Evolutionary conservation across 2,113 vertebrate genomes (phyloP).

Genomic region (Neodontobutis hainanensis): DNA sequence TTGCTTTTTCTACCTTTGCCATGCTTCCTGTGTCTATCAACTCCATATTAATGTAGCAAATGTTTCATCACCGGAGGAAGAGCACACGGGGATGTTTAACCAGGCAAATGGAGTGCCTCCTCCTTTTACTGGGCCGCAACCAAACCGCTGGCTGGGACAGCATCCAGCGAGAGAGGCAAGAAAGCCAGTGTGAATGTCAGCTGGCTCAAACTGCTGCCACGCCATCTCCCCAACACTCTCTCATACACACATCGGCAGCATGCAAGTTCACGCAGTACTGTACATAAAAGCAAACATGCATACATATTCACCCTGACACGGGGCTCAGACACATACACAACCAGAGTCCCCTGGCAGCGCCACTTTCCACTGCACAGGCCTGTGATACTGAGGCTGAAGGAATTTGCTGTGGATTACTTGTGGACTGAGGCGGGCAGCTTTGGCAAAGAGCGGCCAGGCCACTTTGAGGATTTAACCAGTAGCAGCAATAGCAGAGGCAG

Average conservation of each 20-base stretch:
- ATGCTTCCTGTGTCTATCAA: slow-evolving; percentile 34
- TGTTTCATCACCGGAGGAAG: slow-evolving; percentile 63
- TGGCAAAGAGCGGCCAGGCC: slow-evolving; percentile 65
- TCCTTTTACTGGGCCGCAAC: slow-evolving; percentile 63
- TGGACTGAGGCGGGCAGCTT: slow-evolving; percentile 77
- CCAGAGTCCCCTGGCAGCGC: slow-evolving; percentile 60
- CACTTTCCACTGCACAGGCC: slow-evolving; percentile 57
- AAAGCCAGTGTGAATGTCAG: slow-evolving; percentile 74
- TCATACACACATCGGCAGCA: slow-evolving; percentile 12
- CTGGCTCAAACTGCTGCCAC: slow-evolving; percentile 60
- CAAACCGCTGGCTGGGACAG: slow-evolving; percentile 68
- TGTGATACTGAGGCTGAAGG: slow-evolving; percentile 79
- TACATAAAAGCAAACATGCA: slow-evolving; percentile 37
- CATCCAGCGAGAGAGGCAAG: slow-evolving; percentile 66
- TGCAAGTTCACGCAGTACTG: slow-evolving; percentile 23
- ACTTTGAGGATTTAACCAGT: slow-evolving; percentile 76
- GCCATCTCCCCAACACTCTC: slow-evolving; percentile 33
- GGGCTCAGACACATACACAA: slow-evolving; percentile 22
- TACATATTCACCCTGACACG: slow-evolving; percentile 39
- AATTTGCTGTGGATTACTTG: slow-evolving; percentile 83
- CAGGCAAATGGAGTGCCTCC: slow-evolving; percentile 68
- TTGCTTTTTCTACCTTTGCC: slow-evolving; percentile 10
- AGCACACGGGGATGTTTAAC: slow-evolving; percentile 65
- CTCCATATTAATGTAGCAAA: slow-evolving; percentile 51
- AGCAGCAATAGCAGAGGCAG: slow-evolving; percentile 35